phyloP scores from a whole-genome alignment of 2,797 vertebrate genomes.

The Rhabdophis nuchalis region DNA sequence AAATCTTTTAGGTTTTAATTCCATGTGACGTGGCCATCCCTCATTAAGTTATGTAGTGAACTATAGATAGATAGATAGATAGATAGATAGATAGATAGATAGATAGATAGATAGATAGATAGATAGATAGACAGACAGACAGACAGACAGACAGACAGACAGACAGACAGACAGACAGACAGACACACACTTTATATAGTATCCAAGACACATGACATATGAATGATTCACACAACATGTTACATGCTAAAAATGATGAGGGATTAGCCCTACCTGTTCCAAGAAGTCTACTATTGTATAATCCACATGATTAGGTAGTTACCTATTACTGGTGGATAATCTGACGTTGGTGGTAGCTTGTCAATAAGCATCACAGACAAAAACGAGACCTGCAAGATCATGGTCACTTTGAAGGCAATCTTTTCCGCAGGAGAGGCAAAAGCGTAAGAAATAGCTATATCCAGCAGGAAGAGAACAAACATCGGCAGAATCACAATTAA shows the following conservation, averaged over 20 bases:
- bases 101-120: too few species aligned
- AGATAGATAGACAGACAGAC: too few species aligned
- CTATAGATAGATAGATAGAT: too few species aligned
- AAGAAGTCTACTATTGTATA: neutral
- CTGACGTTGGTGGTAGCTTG: conserved; percentile 79
- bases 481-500: conserved; percentile 80
- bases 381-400: conserved; percentile 78
- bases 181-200: neutral
- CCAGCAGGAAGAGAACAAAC: conserved; percentile 75
- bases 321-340: conserved; percentile 79
- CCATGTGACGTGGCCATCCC: neutral
- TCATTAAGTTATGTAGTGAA: neutral
- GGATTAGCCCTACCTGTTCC: neutral
- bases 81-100: too few species aligned
- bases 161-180: too few species aligned
- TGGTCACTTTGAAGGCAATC: conserved; percentile 78
- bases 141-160: too few species aligned
- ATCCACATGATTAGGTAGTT: neutral
- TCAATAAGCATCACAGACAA: conserved; percentile 81
- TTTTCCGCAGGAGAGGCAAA: conserved; percentile 75
- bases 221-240: neutral
- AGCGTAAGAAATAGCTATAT: conserved; percentile 75
- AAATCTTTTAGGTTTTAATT: neutral
- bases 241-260: neutral
- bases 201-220: neutral